A percentile compares a stretch with the other conserved stretches of the same genome.
Evolutionary conservation across 2,797 vertebrate species (phyloP).

Genomic region (Oreochromis grahami): DNA sequence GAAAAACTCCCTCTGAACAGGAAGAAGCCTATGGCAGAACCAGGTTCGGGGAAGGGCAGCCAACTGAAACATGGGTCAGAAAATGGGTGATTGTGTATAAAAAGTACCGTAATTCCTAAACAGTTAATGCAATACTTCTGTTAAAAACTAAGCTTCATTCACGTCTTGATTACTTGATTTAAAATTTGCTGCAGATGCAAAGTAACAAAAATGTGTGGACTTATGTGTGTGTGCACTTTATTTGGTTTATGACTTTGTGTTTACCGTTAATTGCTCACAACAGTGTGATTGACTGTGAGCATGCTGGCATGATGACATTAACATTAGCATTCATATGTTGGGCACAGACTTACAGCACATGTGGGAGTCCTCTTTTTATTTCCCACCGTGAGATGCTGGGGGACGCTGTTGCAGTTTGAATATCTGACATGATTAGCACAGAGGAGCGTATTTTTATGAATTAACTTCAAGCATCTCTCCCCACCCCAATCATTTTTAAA

Average conservation of each 20-base stretch:
- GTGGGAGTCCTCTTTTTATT: neutral
- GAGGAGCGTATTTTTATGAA: neutral
- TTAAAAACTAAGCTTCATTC: neutral
- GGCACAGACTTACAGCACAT: neutral
- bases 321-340: neutral
- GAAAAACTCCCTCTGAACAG: neutral
- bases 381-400: neutral
- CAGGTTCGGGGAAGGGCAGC: neutral
- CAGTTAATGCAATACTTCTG: neutral
- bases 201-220: neutral
- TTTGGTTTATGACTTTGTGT: neutral
- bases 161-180: neutral
- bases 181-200: neutral
- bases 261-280: neutral
- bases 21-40: neutral
- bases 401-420: neutral
- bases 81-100: neutral
- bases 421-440: neutral
- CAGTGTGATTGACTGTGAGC: neutral
- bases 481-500: neutral
- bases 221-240: neutral
- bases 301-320: neutral
- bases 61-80: neutral
- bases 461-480: neutral
- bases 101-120: neutral